Evolutionary conservation across 2,113 vertebrate genomes (phyloP), one percentile per base, ranked within the genome.

Genomic region (Triplophysa tibetana): DNA sequence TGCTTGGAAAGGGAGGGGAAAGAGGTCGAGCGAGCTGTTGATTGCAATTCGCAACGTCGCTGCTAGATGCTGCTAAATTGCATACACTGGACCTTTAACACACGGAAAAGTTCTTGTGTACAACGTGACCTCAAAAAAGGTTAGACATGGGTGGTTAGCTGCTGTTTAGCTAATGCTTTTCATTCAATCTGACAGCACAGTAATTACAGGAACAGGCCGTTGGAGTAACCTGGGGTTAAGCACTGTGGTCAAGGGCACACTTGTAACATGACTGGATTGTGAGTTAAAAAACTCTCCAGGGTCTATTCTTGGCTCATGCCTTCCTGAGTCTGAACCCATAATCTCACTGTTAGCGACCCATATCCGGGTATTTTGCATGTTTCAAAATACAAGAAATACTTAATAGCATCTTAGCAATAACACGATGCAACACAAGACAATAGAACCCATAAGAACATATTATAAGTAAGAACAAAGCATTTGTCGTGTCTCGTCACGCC

Each of bases 171-270:
- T 75, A 65, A 65, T 33, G 45, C 26, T 21, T 24, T 23, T 66
- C 62, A 66, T 77, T 77, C 26, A 54, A 38, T 65, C 16, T 65
- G 75, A 77, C 75, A 66, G 75, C 75, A 38, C 73, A 38, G 24
- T 77, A 65, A 76, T 65, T 76, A 65, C 75, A 77, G 45, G 62
- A 77, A 65, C 62, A 38, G 62, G 16, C 75, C 12, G 24, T 19
- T 77, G 45, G 43, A 77, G 43, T 77, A 77, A 65, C 45, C 61
- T 38, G 62, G 45, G 75, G 75, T 77, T 77, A 77, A 77, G 75
- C 75, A 65, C 75, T 66, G 45, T 45, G 19, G 62, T 77, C 75
- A 77, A 77, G 75, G 75, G 75, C 62, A 77, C 60, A 77, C 62
- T 77, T 77, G 62, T 77, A 54, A 77, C 62, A 77, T 65, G 62